A percentile compares a stretch with the other conserved stretches of the same genome.
Evolutionary conservation across 2,797 vertebrate genomes (phyloP).

Genomic region (Cottoperca gobio): DNA sequence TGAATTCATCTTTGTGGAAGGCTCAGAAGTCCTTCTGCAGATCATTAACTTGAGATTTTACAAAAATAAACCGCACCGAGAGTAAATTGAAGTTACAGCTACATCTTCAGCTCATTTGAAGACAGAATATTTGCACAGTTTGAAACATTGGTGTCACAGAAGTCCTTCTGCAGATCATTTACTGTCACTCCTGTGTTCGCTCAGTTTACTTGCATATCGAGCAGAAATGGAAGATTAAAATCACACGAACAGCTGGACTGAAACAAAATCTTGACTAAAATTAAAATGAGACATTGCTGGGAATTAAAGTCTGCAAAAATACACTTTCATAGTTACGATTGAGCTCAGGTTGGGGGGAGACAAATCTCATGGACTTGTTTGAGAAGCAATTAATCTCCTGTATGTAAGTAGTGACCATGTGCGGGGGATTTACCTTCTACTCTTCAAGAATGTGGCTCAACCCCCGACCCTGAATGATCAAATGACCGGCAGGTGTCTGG

Average conservation of each 20-base stretch:
- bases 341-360: neutral
- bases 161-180: neutral
- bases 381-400: constrained; percentile 8
- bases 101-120: constrained; percentile 13
- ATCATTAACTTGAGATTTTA: constrained; percentile 9
- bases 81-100: constrained; percentile 3
- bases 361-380: neutral
- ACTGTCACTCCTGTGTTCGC: neutral
- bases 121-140: constrained; percentile 4
- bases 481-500: constrained; percentile 45
- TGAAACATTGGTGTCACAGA: constrained; percentile 5
- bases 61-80: neutral
- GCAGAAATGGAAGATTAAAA: constrained; percentile 42
- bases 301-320: constrained; percentile 32
- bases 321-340: constrained; percentile 6
- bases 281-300: neutral
- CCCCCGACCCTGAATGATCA: neutral
- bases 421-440: neutral
- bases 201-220: constrained; percentile 48
- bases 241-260: neutral
- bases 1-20: constrained; percentile 16
- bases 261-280: neutral
- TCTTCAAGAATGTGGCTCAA: neutral
- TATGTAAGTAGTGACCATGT: constrained; percentile 1
- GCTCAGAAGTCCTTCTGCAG: too few species aligned